Conservation (phyloP, 2,113 vertebrate species). For the Sorex araneus region DNA sequence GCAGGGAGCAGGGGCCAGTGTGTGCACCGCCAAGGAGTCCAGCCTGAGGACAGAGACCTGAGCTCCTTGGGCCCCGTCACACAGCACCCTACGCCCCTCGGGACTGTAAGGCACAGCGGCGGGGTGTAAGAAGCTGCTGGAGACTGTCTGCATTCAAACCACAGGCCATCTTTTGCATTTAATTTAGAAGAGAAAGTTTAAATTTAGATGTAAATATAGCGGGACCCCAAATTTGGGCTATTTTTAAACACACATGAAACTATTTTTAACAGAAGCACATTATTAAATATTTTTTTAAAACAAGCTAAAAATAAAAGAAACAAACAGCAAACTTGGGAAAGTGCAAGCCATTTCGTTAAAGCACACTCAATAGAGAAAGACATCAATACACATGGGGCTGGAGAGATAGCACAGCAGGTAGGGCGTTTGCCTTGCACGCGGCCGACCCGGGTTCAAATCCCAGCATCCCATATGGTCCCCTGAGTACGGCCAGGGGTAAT, state of each 20-base stretch:
- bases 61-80: not conserved
- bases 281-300: not conserved
- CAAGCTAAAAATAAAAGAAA: conserved; percentile 44
- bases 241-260: not conserved
- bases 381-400: not conserved
- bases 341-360: conserved; percentile 7
- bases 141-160: not conserved
- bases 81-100: rapidly evolving
- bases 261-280: not conserved
- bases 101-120: not conserved
- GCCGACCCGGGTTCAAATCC: too few species aligned
- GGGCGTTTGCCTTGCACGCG: too few species aligned
- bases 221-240: conserved; percentile 15
- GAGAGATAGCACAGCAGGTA: too few species aligned
- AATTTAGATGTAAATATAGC: conserved; percentile 29
- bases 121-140: not conserved
- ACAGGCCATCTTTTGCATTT: not conserved
- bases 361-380: not conserved
- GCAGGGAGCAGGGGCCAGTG: not conserved
- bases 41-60: not conserved
- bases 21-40: rapidly evolving
- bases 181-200: conserved; percentile 12
- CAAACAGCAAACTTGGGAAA: conserved; percentile 48
- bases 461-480: too few species aligned
- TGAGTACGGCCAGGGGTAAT: too few species aligned